Conservation (phyloP, 2,888 invertebrate species). For the Spisula subtruncata region DNA sequence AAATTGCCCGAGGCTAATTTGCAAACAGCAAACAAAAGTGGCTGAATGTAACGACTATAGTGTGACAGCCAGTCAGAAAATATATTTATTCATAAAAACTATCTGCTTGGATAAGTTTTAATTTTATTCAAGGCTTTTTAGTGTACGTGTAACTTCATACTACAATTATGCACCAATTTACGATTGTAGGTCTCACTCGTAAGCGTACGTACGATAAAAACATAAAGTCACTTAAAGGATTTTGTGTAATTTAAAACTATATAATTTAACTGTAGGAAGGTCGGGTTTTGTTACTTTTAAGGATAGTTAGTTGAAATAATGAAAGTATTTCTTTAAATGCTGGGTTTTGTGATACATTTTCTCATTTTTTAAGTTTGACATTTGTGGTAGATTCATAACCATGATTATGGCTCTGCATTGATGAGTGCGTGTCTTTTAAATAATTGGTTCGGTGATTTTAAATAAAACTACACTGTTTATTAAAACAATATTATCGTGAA, state of each 20-base stretch:
- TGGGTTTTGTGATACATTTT: neutral
- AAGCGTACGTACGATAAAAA: neutral
- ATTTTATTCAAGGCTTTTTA: slow-evolving; percentile 35
- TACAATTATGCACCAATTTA: slow-evolving; percentile 29
- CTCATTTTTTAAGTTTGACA: neutral
- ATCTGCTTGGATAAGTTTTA: slow-evolving; percentile 34
- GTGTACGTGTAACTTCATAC: slow-evolving; percentile 38
- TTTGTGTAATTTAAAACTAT: neutral
- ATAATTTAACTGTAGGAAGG: slow-evolving; percentile 9
- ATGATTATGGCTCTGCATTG: neutral
- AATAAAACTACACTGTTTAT: no score
- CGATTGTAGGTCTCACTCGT: neutral
- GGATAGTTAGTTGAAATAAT: neutral
- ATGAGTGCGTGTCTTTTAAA: neutral
- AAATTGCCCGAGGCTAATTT: slow-evolving; percentile 12
- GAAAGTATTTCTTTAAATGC: neutral
- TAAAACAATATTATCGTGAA: no score
- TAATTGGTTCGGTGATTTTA: no score
- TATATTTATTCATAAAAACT: slow-evolving; percentile 31
- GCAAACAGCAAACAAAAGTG: neutral
- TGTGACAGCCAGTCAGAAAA: neutral
- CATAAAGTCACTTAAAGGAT: neutral
- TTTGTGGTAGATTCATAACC: neutral
- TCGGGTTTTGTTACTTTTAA: neutral
- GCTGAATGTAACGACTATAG: neutral